Percentiles rank a stretch among this genome's conserved stretches.
phyloP scores from a whole-genome alignment of 1,140 invertebrate species.

The Helicoverpa armigera region DNA sequence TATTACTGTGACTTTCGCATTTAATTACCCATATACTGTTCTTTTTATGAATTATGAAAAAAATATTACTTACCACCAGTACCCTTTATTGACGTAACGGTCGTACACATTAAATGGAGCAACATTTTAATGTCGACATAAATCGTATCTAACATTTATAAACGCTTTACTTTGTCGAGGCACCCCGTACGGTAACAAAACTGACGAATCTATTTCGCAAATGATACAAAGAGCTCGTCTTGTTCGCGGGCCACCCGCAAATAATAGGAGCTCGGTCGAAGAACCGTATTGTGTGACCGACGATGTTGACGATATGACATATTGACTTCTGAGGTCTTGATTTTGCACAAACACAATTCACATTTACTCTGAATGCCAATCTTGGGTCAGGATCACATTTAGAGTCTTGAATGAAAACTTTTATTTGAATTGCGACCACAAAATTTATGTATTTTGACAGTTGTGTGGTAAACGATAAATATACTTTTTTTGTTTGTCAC shows the following conservation, averaged over 20 bases:
- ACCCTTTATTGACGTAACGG: no score
- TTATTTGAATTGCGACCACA: conserved; percentile 18
- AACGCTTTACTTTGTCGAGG: conserved; percentile 53
- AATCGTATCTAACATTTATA: conserved; percentile 48
- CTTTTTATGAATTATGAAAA: no score
- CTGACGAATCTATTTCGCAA: conserved; percentile 74
- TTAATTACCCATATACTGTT: no score
- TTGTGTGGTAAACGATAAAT: conserved; percentile 8
- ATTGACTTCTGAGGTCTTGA: conserved; percentile 62
- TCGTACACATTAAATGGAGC: not conserved
- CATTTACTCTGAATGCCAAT: conserved; percentile 44
- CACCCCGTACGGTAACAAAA: conserved; percentile 66
- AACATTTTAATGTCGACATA: not conserved
- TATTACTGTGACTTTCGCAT: no score
- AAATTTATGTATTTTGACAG: conserved; percentile 44
- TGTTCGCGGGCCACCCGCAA: conserved; percentile 73
- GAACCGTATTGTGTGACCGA: conserved; percentile 67
- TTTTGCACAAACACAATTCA: conserved; percentile 56
- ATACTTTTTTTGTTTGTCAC: not conserved
- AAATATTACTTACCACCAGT: no score
- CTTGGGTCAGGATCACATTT: conserved; percentile 25
- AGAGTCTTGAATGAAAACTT: conserved; percentile 14
- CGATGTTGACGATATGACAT: conserved; percentile 68
- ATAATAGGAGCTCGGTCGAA: conserved; percentile 65
- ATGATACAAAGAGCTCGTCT: conserved; percentile 64